Base-by-base conservation (phyloP, 2,797 vertebrate genomes). In the Galago senegalensis region DNA sequence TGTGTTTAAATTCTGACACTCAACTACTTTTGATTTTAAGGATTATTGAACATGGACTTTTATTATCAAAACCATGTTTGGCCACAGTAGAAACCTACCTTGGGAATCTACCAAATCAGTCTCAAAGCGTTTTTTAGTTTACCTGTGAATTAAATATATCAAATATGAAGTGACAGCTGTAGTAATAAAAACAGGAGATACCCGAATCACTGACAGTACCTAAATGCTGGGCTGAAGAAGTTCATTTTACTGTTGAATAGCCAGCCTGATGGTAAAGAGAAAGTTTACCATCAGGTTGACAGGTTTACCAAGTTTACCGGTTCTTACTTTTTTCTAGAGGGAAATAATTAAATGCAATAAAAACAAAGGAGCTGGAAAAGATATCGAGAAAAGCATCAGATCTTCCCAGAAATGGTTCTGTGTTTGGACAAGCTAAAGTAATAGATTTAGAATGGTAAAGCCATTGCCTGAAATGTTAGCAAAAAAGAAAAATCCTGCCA, bases 281-380 rank as follows among this genome's bases (percentile, higher is more conserved):
- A 80, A 67, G 60, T 29, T 69, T 63, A 40, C 61, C 46, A 49
- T 49, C 46, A 53, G 49, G 49, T 53, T 53, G 49, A 53, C 49
- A 53, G 49, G 49, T 53, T 53, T 16, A 53, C 49, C 49, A 80
- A 67, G 60, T 31, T 70, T 63, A 40, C 56, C 86, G 69, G 17
- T 86, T 72, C n/a, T 94, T 63, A 23, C 73, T 80, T 76, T 37
- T 80, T 89, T 96, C 79, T 89, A 88, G 69, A 37, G 89, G 79
- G 72, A 84, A 77, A 63, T 87, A 87, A 75, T 92, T 77, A 79
- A 91, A 89, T 79, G 37, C 17, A 89, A 12, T 70, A 31, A 85
- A 82, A 46, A 25, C 21, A 92, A 70, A 84, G 11, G 21, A 67
- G 11, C 27, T 92, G 63, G 69, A 56, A 91, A 87, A 89, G 40